Percentiles rank a stretch among this genome's conserved stretches.
phyloP scores from a whole-genome alignment of 2,888 invertebrate species.

The Drosophila anomelani region DNA sequence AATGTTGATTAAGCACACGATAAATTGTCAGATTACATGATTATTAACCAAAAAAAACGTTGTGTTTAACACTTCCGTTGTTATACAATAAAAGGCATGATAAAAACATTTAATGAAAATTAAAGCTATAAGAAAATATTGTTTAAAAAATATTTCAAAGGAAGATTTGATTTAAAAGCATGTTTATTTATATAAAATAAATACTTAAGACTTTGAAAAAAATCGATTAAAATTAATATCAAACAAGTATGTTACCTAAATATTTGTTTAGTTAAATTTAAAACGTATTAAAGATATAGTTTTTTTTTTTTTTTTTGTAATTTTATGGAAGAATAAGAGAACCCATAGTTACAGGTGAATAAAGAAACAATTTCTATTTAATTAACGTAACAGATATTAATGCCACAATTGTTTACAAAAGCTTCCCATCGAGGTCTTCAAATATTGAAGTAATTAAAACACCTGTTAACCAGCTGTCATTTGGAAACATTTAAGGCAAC shows the following conservation, averaged over 20 bases:
- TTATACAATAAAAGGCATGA: conserved; percentile 10
- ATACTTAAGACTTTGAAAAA: too few species aligned
- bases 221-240: too few species aligned
- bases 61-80: conserved; percentile 18
- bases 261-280: too few species aligned
- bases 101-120: neutral
- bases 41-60: neutral
- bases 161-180: neutral
- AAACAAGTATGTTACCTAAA: too few species aligned
- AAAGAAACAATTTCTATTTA: conserved; percentile 10
- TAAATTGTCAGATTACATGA: conserved; percentile 25
- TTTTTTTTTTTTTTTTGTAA: neutral
- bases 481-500: neutral
- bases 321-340: neutral
- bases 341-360: neutral
- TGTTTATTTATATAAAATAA: neutral
- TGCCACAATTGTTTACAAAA: conserved; percentile 9
- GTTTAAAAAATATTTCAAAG: neutral
- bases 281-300: too few species aligned
- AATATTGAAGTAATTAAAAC: conserved; percentile 9
- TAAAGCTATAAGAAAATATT: neutral
- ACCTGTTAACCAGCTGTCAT: conserved; percentile 26
- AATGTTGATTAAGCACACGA: conserved; percentile 29
- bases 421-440: conserved; percentile 1
- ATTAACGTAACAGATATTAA: neutral